phyloP scores from a whole-genome alignment of 2,113 vertebrate genomes.

The Sclerurus mexicanus region DNA sequence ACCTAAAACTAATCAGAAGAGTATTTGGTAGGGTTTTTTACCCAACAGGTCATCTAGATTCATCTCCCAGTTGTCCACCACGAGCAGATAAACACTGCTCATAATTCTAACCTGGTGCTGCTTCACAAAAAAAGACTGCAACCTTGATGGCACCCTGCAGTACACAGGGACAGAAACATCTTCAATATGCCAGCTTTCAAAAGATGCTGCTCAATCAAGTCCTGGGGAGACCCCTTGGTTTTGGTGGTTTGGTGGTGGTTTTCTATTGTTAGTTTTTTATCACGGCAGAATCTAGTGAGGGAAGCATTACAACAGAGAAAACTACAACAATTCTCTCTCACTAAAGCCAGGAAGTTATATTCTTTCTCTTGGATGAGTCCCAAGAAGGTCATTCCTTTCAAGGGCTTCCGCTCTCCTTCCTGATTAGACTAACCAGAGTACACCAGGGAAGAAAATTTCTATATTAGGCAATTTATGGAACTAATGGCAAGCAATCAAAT shows the following conservation, averaged over 20 bases:
- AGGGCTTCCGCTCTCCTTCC: not conserved
- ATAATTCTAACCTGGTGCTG: not conserved
- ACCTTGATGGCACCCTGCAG: not conserved
- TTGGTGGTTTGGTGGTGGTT: not conserved
- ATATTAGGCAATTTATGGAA: not conserved
- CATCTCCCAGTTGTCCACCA: not conserved
- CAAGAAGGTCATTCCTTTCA: not conserved
- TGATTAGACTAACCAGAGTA: not conserved
- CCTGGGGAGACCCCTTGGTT: not conserved
- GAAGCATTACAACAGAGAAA: not conserved
- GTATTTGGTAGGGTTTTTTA: not conserved
- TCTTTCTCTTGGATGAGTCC: not conserved
- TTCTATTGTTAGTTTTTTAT: not conserved
- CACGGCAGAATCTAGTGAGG: not conserved
- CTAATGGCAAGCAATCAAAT: not conserved
- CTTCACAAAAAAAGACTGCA: accelerated
- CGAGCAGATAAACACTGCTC: not conserved
- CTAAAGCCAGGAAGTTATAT: not conserved
- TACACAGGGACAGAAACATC: not conserved
- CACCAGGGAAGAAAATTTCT: not conserved
- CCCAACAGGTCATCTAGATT: not conserved
- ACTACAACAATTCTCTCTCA: not conserved
- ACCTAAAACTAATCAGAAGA: not conserved
- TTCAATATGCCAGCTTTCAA: not conserved
- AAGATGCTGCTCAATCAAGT: not conserved